Conservation (phyloP, 1,140 invertebrate species). For the Steinernema khuongi region DNA sequence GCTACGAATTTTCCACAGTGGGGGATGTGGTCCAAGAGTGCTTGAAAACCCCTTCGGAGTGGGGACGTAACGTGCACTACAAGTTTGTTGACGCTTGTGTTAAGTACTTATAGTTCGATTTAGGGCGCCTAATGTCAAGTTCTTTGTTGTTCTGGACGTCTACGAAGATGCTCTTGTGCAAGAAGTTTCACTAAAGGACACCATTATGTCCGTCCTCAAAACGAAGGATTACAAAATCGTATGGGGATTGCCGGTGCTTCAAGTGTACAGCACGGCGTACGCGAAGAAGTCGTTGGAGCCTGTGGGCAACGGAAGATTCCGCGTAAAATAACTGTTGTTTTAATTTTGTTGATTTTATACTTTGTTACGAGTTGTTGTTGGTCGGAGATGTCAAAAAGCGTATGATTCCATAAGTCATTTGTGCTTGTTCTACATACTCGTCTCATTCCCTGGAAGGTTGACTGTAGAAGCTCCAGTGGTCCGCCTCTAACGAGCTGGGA, state of each 20-base stretch:
- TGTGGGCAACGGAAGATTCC: not conserved
- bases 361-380: not conserved
- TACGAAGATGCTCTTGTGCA: not conserved
- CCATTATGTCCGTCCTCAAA: not conserved
- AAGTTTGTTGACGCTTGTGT: not conserved
- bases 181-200: not conserved
- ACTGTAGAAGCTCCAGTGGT: too few species aligned
- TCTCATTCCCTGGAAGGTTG: too few species aligned
- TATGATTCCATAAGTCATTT: too few species aligned
- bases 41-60: slow-evolving; percentile 19
- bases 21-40: slow-evolving; percentile 14
- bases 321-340: not conserved
- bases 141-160: not conserved
- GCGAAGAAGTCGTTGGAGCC: not conserved
- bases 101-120: slow-evolving; percentile 9
- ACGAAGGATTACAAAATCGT: not conserved
- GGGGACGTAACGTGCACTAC: not conserved
- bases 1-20: slow-evolving; percentile 20
- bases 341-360: not conserved
- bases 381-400: too few species aligned
- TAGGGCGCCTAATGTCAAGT: not conserved
- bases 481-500: too few species aligned
- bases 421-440: too few species aligned
- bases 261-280: not conserved
- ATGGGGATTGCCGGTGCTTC: not conserved